These are phyloP conservation scores for Lota lota DNA, from an alignment of 2,113 vertebrate genomes.

Conservation along the genomic window DNA sequence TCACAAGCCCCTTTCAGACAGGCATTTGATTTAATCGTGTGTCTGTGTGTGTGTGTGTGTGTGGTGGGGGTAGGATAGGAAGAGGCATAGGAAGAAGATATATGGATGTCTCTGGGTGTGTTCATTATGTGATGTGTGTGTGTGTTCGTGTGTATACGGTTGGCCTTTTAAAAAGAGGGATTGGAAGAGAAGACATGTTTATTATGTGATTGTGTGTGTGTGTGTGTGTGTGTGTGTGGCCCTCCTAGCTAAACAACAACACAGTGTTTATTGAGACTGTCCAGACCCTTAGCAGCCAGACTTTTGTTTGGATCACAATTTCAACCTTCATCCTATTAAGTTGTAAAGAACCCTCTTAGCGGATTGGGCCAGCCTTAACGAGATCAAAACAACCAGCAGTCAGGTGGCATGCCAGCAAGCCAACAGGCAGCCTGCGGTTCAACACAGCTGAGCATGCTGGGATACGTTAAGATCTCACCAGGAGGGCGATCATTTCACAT, in stretches of 20 bases:
- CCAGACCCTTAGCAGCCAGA: not conserved
- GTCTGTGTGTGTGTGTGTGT: not conserved
- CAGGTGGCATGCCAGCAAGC: slow-evolving; percentile 48
- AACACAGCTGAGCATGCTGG: slow-evolving; percentile 25
- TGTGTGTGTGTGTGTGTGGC: too few relatives aligned
- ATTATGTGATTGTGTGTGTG: too few relatives aligned
- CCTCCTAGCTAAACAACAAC: too few relatives aligned
- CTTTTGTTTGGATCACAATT: not conserved
- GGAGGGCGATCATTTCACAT: too few relatives aligned
- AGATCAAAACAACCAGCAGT: slow-evolving; percentile 35
- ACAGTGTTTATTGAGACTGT: not conserved
- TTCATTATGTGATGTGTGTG: too few relatives aligned
- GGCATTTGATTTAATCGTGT: slow-evolving; percentile 46
- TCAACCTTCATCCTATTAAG: slow-evolving; percentile 35
- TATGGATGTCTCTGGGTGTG: too few relatives aligned
- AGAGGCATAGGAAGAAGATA: too few relatives aligned
- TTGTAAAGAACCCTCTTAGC: slow-evolving; percentile 40
- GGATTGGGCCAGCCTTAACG: slow-evolving; percentile 50
- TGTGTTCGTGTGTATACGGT: too few relatives aligned
- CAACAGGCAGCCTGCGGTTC: slow-evolving; percentile 2
- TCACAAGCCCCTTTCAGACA: slow-evolving; percentile 39
- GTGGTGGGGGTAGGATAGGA: too few relatives aligned
- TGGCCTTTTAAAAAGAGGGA: too few relatives aligned
- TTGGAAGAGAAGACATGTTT: too few relatives aligned
- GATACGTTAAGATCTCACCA: not conserved